Conservation (phyloP, 2,113 vertebrate genomes). For the Smithornis capensis region DNA sequence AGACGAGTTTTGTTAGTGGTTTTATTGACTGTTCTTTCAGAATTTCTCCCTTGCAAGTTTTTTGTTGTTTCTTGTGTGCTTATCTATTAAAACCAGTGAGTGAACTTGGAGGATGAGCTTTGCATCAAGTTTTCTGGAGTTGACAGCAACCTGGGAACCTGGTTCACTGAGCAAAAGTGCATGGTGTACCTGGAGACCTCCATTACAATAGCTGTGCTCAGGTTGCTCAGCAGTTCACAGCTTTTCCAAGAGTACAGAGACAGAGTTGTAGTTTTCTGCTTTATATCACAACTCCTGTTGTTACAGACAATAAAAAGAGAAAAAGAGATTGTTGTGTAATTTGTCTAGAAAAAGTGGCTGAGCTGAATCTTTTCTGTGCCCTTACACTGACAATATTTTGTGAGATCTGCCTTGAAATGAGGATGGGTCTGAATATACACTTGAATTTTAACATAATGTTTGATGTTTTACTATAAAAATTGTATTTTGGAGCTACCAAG, state of each 20-base stretch:
- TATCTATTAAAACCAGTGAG: not conserved
- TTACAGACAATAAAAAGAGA: not conserved
- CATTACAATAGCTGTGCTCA: fast-evolving
- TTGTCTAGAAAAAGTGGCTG: not conserved
- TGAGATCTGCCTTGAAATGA: not conserved
- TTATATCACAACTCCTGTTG: not conserved
- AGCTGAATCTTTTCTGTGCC: not conserved
- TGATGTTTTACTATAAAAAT: not conserved
- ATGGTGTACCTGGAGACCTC: not conserved
- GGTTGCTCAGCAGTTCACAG: not conserved
- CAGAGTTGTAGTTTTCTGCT: not conserved
- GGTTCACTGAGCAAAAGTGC: not conserved
- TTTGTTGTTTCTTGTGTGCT: not conserved
- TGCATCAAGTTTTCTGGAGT: not conserved
- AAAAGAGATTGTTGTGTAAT: not conserved
- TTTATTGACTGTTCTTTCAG: not conserved
- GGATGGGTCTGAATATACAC: not conserved
- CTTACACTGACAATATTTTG: not conserved
- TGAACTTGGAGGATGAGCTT: not conserved
- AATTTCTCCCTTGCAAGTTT: not conserved
- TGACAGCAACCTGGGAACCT: not conserved
- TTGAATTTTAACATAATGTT: not conserved
- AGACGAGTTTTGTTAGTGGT: not conserved
- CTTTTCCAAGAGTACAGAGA: not conserved
- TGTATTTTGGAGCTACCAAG: not conserved